Base-by-base conservation (phyloP, 2,888 invertebrate species). In the Caenorhabditis panamensis region DNA sequence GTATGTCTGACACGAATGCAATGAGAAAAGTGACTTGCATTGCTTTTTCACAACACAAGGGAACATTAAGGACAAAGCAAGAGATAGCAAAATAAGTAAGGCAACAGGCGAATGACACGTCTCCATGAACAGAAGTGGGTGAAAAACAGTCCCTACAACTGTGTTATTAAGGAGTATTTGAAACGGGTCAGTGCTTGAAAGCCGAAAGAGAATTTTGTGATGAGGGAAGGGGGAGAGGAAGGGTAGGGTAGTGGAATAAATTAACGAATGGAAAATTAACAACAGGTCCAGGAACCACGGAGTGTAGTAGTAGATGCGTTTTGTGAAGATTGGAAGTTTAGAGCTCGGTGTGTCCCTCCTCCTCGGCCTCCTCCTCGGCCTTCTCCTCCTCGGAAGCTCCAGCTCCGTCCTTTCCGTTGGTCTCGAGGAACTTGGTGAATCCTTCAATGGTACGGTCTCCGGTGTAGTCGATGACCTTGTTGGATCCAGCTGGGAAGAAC, bases 401-500 rank as follows among this genome's bases (percentile, higher is more conserved):
- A 64, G 89, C 90, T 64, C 94, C 95, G 72, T 94, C 95, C 88
- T 94, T 94, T 83, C 98, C 98, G 90, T 95, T 95, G 82, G 94
- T 94, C 92, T 98, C 97, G 80, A 99, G 93, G 93, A 99, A 99
- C 92, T 96, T 96, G 84, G 94, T 93, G 91, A 99, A 94, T 77
- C 94, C 97, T 88, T 96, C 96, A 86, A 98, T 93, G 88, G 97
- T 97, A 91, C 99, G 94, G 91, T 97, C 97, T 82, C 97, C 96
- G 91, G 95, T 95, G 93, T 96, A 99, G 91, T 97, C 96, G 89
- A 98, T 94, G 71, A 92, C 91, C 92, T 96, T 94, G 92, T 96
- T 96, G 89, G 95, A 95, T 63, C 94, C 95, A 93, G 97, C 97
- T 88, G 95, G 95, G 94, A 96, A 99, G 90, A 96, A 93, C 91